Percentiles rank a stretch among this genome's conserved stretches.
Conservation (phyloP, 1,140 invertebrate species). For the Camponotus floridanus region DNA sequence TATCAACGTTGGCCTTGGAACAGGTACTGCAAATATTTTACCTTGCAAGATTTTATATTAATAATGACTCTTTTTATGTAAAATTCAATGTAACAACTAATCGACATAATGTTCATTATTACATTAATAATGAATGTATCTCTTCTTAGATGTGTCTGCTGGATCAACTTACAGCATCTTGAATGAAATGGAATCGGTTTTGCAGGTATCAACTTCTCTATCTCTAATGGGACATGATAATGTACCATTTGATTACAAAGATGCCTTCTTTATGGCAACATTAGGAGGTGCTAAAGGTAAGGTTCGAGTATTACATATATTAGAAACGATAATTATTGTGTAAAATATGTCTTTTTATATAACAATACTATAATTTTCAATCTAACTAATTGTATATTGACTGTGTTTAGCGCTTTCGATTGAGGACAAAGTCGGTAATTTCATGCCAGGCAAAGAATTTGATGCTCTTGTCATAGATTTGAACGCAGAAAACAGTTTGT, state of each 20-base stretch:
- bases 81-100: too few species aligned
- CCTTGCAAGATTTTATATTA: too few species aligned
- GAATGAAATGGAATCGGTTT: too few species aligned
- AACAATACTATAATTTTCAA: neutral
- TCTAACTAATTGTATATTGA: slow-evolving; percentile 8
- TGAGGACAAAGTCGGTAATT: slow-evolving; percentile 92
- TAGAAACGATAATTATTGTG: slow-evolving; percentile 2
- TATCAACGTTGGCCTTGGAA: too few species aligned
- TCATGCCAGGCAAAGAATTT: slow-evolving; percentile 93
- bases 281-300: slow-evolving; percentile 93
- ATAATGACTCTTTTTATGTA: too few species aligned
- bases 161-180: too few species aligned
- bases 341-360: neutral
- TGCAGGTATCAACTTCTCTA: too few species aligned
- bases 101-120: too few species aligned
- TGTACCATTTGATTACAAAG: slow-evolving; percentile 89
- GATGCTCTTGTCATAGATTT: slow-evolving; percentile 92
- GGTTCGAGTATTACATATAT: neutral
- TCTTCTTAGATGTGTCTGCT: too few species aligned
- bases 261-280: slow-evolving; percentile 94
- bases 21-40: too few species aligned
- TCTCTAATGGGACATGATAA: slow-evolving; percentile 74
- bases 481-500: slow-evolving; percentile 81
- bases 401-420: slow-evolving; percentile 89
- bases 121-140: too few species aligned